Evolutionary conservation across 2,888 invertebrate genomes (phyloP).

Genomic region (Byasa hedistus): DNA sequence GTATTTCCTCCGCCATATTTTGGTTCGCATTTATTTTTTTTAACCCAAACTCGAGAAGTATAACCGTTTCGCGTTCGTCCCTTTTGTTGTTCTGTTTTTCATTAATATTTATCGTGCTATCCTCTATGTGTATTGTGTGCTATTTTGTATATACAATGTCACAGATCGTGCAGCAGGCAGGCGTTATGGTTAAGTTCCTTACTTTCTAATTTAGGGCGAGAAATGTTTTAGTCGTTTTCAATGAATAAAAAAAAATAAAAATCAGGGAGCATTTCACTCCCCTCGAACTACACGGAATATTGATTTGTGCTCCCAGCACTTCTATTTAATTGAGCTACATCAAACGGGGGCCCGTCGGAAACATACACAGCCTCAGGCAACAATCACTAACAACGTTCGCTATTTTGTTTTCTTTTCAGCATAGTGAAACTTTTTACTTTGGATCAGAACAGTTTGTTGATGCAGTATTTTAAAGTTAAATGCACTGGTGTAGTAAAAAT

Average conservation of each 20-base stretch:
- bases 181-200: too few species aligned
- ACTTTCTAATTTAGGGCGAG: too few species aligned
- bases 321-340: conserved; percentile 16
- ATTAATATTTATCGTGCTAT: conserved; percentile 11
- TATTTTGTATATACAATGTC: neutral
- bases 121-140: neutral
- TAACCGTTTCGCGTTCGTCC: neutral
- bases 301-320: neutral
- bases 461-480: too few species aligned
- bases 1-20: conserved; percentile 2
- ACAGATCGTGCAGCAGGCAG: neutral
- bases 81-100: conserved; percentile 6
- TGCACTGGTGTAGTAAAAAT: too few species aligned
- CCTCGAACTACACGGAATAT: neutral
- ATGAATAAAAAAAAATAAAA: too few species aligned
- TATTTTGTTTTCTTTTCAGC: too few species aligned
- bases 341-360: conserved; percentile 13
- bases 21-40: neutral
- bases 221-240: too few species aligned
- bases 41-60: too few species aligned
- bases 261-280: too few species aligned
- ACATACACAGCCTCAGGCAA: conserved; percentile 8
- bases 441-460: too few species aligned
- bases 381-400: too few species aligned
- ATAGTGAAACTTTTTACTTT: too few species aligned